A percentile compares a stretch with the other conserved stretches of the same genome.
phyloP scores from a whole-genome alignment of 2,888 invertebrate species.

The Ametastegia equiseti region DNA sequence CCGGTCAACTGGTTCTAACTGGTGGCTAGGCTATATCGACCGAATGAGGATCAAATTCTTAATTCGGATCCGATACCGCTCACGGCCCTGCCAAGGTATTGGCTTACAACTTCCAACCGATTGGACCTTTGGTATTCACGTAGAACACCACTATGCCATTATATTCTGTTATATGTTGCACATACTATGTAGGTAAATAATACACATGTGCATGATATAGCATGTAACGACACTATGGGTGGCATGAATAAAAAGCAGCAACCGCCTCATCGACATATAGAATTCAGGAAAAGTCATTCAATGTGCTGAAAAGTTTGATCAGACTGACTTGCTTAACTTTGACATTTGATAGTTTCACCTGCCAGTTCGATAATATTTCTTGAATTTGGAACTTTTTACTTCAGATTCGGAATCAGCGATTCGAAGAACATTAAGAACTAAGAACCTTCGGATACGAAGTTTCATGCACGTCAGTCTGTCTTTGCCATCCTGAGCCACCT shows the following conservation, averaged over 20 bases:
- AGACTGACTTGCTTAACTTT: too few relatives aligned
- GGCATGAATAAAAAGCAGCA: background rate
- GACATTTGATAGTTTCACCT: too few relatives aligned
- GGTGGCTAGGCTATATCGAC: constrained; percentile 54
- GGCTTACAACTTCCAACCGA: constrained; percentile 73
- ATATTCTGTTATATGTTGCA: constrained; percentile 32
- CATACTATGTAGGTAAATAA: constrained; percentile 11
- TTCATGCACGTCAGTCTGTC: too few relatives aligned
- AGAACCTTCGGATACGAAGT: too few relatives aligned
- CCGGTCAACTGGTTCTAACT: constrained; percentile 53
- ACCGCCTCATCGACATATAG: background rate
- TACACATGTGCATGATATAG: constrained; percentile 19
- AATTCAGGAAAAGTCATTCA: background rate
- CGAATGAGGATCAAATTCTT: constrained; percentile 62
- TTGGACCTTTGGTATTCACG: constrained; percentile 71
- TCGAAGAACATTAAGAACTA: too few relatives aligned
- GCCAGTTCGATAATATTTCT: too few relatives aligned
- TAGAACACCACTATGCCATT: constrained; percentile 53
- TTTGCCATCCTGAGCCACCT: too few relatives aligned
- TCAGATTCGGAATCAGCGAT: too few relatives aligned
- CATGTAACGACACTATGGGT: constrained; percentile 8
- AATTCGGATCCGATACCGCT: constrained; percentile 61
- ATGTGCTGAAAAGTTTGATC: too few relatives aligned
- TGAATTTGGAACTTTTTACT: too few relatives aligned
- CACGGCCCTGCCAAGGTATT: constrained; percentile 63